phyloP scores from a whole-genome alignment of 1,140 invertebrate genomes.

The Druon quercuslanigerum region DNA sequence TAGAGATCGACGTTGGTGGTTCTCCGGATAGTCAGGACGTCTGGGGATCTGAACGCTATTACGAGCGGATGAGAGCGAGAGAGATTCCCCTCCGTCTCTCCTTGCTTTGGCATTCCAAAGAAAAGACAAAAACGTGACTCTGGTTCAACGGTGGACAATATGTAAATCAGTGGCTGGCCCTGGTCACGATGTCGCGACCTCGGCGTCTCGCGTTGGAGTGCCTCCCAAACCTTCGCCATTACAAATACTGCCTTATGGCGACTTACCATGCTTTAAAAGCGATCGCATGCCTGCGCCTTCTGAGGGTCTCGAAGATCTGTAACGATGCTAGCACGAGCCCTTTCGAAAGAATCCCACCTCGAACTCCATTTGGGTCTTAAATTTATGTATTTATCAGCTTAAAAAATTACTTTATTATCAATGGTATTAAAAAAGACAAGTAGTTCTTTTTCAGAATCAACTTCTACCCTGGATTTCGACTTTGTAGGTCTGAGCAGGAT shows the following conservation, averaged over 20 bases:
- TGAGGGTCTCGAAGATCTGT: conserved; percentile 66
- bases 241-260: conserved; percentile 56
- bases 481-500: conserved; percentile 7
- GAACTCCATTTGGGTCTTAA: conserved; percentile 1
- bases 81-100: conserved; percentile 57
- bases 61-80: conserved; percentile 62
- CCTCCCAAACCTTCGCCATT: conserved; percentile 66
- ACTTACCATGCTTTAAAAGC: conserved; percentile 52
- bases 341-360: conserved; percentile 25
- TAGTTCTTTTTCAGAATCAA: no score
- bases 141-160: conserved; percentile 71
- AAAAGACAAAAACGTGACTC: conserved; percentile 68
- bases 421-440: no score
- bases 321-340: conserved; percentile 49
- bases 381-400: neutral
- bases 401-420: neutral
- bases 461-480: neutral
- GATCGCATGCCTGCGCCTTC: conserved; percentile 59
- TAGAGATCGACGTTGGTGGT: conserved; percentile 70
- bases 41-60: conserved; percentile 70
- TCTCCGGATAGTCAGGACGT: conserved; percentile 65
- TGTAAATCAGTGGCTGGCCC: conserved; percentile 73
- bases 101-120: conserved; percentile 70
- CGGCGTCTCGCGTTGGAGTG: conserved; percentile 65
- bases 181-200: conserved; percentile 75